A percentile compares a stretch with the other conserved stretches of the same genome.
Conservation (phyloP, 2,888 invertebrate species). For the Dynastes grantii region DNA sequence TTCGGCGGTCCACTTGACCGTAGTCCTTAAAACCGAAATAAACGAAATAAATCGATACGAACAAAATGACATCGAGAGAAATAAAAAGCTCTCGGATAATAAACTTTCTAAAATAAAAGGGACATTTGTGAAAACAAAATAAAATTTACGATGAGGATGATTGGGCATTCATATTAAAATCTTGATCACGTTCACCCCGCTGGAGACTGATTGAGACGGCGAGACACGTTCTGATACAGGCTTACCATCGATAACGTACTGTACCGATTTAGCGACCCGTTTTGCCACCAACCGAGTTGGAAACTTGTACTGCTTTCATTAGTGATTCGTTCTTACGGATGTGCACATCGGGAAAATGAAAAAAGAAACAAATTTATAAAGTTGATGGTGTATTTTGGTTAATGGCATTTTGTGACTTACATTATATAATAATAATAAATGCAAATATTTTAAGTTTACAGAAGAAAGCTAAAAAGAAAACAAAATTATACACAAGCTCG, state of each 20-base stretch:
- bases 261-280: constrained; percentile 55
- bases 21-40: constrained; percentile 30
- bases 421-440: too few species aligned
- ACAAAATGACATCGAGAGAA: constrained; percentile 15
- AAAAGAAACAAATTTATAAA: constrained; percentile 9
- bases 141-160: constrained; percentile 52
- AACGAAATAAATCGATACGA: constrained; percentile 13
- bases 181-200: constrained; percentile 54
- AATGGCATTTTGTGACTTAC: too few species aligned
- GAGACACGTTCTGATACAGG: constrained; percentile 50
- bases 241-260: constrained; percentile 43
- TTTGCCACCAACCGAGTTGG: constrained; percentile 54
- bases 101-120: constrained; percentile 53
- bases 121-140: constrained; percentile 51
- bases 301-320: constrained; percentile 52
- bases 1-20: constrained; percentile 19
- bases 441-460: too few species aligned
- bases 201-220: constrained; percentile 54
- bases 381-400: too few species aligned
- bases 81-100: constrained; percentile 30
- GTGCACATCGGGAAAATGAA: background rate
- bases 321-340: constrained; percentile 45
- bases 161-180: constrained; percentile 54
- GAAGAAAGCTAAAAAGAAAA: too few species aligned
- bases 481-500: too few species aligned